Conservation (phyloP, 2,888 invertebrate species). For the Drosophila phalerata region DNA sequence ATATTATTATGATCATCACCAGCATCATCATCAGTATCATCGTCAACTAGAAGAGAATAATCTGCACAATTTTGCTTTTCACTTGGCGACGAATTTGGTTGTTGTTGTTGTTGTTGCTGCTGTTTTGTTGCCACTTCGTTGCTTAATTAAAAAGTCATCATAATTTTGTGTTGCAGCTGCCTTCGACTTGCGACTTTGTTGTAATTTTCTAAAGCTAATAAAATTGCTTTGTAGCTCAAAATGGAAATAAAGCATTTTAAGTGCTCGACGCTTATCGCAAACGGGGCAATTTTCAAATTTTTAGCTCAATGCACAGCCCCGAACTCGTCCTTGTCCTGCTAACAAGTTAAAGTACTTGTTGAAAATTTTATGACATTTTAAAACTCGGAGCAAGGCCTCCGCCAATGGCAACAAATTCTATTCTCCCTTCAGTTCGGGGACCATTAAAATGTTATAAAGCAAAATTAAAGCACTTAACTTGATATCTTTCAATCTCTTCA, state of each 20-base stretch:
- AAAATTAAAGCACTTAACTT: conserved; percentile 76
- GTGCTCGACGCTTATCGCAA: conserved; percentile 74
- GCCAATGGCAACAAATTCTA: conserved; percentile 29
- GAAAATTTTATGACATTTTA: conserved; percentile 79
- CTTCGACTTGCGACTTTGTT: conserved; percentile 67
- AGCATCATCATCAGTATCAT: conserved; percentile 24
- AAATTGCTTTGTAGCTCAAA: conserved; percentile 77
- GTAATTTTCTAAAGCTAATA: conserved; percentile 80
- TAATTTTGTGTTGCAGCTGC: conserved; percentile 77
- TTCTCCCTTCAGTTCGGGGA: conserved; percentile 21
- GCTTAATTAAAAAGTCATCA: conserved; percentile 80
- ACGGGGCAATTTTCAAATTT: conserved; percentile 63
- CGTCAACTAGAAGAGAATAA: conserved; percentile 9
- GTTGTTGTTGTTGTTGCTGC: conserved; percentile 20
- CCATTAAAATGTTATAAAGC: conserved; percentile 80
- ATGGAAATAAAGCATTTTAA: conserved; percentile 79
- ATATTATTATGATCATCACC: conserved; percentile 31
- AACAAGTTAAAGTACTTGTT: conserved; percentile 74
- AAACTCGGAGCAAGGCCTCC: conserved; percentile 56
- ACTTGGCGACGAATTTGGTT: conserved; percentile 62
- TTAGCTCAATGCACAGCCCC: conserved; percentile 56
- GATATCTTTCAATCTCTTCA: conserved; percentile 71
- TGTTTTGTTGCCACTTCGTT: conserved; percentile 59
- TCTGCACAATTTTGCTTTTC: conserved; percentile 57
- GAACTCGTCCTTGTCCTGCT: conserved; percentile 4